Evolutionary conservation across 2,888 invertebrate species (phyloP).

Genomic region (Hydraecia micacea): DNA sequence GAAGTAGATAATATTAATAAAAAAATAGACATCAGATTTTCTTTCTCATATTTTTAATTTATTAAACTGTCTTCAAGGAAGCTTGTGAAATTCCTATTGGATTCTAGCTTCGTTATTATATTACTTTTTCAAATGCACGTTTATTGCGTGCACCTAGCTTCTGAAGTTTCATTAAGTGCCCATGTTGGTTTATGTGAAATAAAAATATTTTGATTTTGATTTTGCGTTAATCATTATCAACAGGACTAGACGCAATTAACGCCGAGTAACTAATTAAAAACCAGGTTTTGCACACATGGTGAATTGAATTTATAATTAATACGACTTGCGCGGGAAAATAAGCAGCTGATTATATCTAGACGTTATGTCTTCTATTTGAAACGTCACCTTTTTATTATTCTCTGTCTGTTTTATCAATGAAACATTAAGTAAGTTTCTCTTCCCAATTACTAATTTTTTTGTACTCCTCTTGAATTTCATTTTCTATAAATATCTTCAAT

Average conservation of each 20-base stretch:
- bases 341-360: slow-evolving; percentile 21
- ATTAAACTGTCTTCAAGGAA: background rate
- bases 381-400: background rate
- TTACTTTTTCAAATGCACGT: background rate
- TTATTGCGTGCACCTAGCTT: too few relatives aligned
- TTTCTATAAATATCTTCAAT: slow-evolving; percentile 44
- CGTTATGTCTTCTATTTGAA: background rate
- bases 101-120: background rate
- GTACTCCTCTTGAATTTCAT: slow-evolving; percentile 11
- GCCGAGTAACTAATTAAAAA: slow-evolving; percentile 32
- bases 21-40: background rate
- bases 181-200: too few relatives aligned
- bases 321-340: slow-evolving; percentile 11
- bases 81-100: background rate
- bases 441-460: slow-evolving; percentile 25
- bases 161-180: too few relatives aligned
- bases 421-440: background rate
- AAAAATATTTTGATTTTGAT: too few relatives aligned
- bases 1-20: background rate
- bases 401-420: background rate
- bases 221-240: slow-evolving; percentile 12
- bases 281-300: slow-evolving; percentile 28
- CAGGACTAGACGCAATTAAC: slow-evolving; percentile 1
- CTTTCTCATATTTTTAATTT: background rate
- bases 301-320: slow-evolving; percentile 27